These are phyloP conservation scores for Rynchops niger DNA, from an alignment of 2,113 vertebrate genomes.

Conservation along the genomic window DNA sequence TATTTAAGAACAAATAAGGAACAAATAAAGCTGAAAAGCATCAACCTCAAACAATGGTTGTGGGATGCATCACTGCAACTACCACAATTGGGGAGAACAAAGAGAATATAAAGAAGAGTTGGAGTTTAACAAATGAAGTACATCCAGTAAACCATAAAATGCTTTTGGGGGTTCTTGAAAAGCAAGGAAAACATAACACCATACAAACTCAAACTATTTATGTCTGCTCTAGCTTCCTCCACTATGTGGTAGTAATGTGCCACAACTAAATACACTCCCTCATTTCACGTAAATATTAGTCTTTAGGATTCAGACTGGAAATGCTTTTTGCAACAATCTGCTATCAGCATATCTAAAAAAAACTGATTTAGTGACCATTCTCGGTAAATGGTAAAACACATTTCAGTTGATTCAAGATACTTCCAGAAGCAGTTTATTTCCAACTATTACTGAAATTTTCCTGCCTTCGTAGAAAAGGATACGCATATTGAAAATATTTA, in stretches of 20 bases:
- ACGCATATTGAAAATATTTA: background rate
- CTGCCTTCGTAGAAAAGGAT: background rate
- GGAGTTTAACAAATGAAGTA: background rate
- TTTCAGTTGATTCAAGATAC: background rate
- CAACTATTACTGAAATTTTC: background rate
- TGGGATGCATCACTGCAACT: background rate
- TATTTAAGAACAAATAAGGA: background rate
- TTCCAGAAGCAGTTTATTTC: background rate
- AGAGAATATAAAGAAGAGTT: background rate
- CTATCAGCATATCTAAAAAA: background rate
- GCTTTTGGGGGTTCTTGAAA: background rate
- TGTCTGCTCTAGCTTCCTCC: background rate
- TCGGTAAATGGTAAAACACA: background rate
- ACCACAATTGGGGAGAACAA: background rate
- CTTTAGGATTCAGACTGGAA: background rate
- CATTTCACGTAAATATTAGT: background rate
- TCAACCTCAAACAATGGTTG: background rate
- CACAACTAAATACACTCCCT: background rate
- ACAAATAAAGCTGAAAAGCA: background rate
- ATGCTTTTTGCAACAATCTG: background rate
- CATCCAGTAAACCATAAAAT: background rate
- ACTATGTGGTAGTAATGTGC: conserved; percentile 2
- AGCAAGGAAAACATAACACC: background rate
- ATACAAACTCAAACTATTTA: background rate
- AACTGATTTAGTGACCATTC: background rate